phyloP scores from a whole-genome alignment of 2,113 vertebrate species.

The Syrmaticus mikado region DNA sequence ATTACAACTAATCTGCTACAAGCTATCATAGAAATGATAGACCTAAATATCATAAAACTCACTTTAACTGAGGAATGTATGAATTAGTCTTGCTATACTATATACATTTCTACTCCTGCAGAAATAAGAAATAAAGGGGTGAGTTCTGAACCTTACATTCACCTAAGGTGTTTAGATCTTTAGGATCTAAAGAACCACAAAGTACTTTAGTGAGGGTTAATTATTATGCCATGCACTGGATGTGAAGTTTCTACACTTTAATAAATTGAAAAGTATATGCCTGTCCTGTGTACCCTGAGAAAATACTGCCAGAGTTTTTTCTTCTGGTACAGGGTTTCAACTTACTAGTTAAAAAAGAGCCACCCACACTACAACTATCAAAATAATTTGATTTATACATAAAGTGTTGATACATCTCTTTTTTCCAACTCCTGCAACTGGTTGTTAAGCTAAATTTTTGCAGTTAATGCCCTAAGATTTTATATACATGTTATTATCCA shows the following conservation, averaged over 20 bases:
- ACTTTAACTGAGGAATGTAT: background rate
- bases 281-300: background rate
- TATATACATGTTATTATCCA: too few species aligned
- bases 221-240: background rate
- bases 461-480: too few species aligned
- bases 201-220: background rate
- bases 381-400: background rate
- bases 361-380: background rate
- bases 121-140: background rate
- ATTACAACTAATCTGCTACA: background rate
- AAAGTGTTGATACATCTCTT: background rate
- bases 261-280: background rate
- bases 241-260: background rate
- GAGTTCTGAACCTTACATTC: background rate
- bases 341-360: background rate
- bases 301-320: background rate
- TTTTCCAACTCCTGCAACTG: background rate
- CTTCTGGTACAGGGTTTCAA: background rate
- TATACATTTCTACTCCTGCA: background rate
- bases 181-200: background rate
- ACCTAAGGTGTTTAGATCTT: background rate
- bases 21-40: background rate
- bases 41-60: background rate
- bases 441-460: too few species aligned
- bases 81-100: background rate